phyloP scores from a whole-genome alignment of 2,113 vertebrate species.

The Rallus limicola region DNA sequence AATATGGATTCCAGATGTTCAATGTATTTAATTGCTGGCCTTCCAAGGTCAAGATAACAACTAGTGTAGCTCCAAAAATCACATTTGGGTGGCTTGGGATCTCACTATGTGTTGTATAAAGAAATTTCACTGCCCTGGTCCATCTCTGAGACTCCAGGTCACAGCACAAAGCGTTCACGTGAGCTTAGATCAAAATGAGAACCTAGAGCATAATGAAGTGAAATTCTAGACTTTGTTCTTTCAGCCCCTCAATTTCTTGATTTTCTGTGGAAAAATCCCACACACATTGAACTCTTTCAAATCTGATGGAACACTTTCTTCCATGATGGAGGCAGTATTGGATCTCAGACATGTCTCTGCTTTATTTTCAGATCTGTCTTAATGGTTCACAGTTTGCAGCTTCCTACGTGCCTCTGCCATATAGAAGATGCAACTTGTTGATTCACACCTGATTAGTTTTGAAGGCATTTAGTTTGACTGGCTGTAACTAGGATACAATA shows the following conservation, averaged over 20 bases:
- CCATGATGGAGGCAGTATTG: background rate
- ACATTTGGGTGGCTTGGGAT: background rate
- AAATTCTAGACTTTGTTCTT: background rate
- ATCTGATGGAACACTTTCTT: background rate
- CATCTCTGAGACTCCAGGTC: background rate
- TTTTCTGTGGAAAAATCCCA: background rate
- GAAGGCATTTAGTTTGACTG: background rate
- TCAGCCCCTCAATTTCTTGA: background rate
- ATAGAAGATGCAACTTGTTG: background rate
- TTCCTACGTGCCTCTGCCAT: background rate
- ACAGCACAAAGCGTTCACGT: background rate
- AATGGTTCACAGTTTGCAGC: background rate
- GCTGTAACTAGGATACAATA: slow-evolving; percentile 18
- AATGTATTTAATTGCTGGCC: background rate
- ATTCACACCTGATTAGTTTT: background rate
- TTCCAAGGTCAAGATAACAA: background rate
- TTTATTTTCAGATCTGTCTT: background rate
- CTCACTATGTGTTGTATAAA: background rate
- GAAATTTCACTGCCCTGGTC: background rate
- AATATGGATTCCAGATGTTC: background rate
- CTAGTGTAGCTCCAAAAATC: background rate
- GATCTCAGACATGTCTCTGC: background rate
- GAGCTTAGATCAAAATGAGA: background rate
- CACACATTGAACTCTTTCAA: background rate
- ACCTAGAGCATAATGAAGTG: background rate